Evolutionary conservation across 2,888 invertebrate species (phyloP).

Genomic region (Aphodius sticticus): DNA sequence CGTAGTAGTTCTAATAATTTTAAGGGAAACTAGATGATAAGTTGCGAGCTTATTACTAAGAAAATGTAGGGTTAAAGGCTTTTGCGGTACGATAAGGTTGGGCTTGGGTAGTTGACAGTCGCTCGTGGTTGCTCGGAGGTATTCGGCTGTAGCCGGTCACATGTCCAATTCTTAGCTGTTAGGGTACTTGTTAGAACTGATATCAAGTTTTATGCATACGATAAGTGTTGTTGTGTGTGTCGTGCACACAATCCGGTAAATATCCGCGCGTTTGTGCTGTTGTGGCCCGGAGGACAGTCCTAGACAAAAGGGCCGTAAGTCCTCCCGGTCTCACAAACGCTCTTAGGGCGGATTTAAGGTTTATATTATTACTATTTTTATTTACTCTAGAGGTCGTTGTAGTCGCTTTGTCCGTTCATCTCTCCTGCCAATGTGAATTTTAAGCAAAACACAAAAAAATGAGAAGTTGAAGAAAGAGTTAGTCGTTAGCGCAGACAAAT

Average conservation of each 20-base stretch:
- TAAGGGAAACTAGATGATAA: neutral
- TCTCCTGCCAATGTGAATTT: conserved; percentile 57
- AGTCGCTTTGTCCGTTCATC: conserved; percentile 61
- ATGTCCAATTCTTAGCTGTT: conserved; percentile 37
- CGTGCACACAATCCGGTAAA: neutral
- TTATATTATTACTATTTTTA: conserved; percentile 32
- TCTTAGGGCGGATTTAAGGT: neutral
- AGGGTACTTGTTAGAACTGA: conserved; percentile 57
- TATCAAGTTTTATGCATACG: conserved; percentile 50
- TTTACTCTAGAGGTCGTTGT: conserved; percentile 37
- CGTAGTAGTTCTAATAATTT: neutral
- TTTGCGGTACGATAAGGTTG: neutral
- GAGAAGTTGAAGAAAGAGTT: neutral
- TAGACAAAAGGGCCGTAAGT: conserved; percentile 28
- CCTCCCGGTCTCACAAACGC: conserved; percentile 46
- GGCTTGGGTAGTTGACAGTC: neutral
- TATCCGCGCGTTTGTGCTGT: conserved; percentile 52
- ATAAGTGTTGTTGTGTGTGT: conserved; percentile 58
- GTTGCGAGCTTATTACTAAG: neutral
- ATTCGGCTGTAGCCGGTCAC: conserved; percentile 41
- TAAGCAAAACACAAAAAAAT: neutral
- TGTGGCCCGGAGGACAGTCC: conserved; percentile 52
- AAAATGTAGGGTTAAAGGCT: neutral
- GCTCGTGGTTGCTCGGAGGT: neutral
- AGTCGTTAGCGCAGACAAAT: conserved; percentile 51